Base-by-base conservation (phyloP, 1,140 invertebrate genomes). In the Diploscapter pachys region DNA sequence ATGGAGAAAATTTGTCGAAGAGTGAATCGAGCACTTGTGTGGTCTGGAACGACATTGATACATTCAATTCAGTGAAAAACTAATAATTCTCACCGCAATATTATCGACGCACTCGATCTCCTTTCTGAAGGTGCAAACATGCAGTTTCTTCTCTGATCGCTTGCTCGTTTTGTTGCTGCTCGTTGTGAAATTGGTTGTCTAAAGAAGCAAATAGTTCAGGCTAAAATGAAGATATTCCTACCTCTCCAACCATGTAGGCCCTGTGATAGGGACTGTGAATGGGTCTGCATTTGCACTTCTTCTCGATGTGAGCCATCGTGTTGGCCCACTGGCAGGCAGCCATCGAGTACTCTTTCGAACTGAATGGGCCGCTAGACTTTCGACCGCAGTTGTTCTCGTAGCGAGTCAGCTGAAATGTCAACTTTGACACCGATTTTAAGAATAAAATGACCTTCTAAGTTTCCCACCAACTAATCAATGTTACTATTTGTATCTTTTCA, bases 311-410 rank as follows among this genome's bases (percentile, higher is more conserved):
- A 53, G 76, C 72, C 3, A 77, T 67, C 63, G 68, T 79, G 13
- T 63, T 63, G 0, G 67, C 50, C 79, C 79, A 80, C 57, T 80
- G 70, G 66, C 79, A 80, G 9, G 78, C 71, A 2, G 62, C 72
- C 57, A 63, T 51, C 9, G 79, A 79, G 51, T 80, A 80, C 55
- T 80, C 74, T 63, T 72, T 75, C 31, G 65, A 49, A 3, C 55
- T 59, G 53, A 73, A 80, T 56, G 70, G 62, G 49, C 50, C 70
- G 54, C 54, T 74, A 57, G 57, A 53, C 31, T 56, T 69, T 55
- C 63, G 56, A 2, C 79, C 79, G 61, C 79, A 80, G 55, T 78
- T 54, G 68, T 68, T 75, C 31, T 63, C 55, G 74, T 80, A 75
- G 2, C 79, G 64, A 54, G 59, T 52, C 3, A 80, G 73, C 78